Evolutionary conservation across 2,888 invertebrate species (phyloP), one percentile per base, ranked within the genome.

Genomic region (Scaptomyza flava): DNA sequence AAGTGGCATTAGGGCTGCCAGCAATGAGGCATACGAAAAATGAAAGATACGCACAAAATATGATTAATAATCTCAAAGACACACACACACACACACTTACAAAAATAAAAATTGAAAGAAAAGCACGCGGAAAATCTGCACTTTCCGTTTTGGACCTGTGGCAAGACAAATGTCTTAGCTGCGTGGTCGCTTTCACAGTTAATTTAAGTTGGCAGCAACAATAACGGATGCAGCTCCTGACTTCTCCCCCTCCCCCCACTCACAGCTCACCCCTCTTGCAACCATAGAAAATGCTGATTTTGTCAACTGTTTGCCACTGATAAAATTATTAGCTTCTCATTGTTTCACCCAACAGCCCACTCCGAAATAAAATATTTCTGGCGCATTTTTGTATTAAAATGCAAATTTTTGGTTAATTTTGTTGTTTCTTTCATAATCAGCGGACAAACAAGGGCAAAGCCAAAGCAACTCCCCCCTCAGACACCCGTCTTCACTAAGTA

Each of bases 361-460:
- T 42, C 38, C 43, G n/a, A 45, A 53, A 20, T 51, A 38, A 31
- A 9, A 52, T 54, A 27, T 12, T 64, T 72, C 63, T 56, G 36
- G 67, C 56, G 68, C 68, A 65, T 80, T 79, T 89, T 85, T 79
- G 77, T 78, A 90, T 90, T 90, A 81, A 90, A 88, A 90, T 90
- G 90, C 89, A 89, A 90, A 90, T 90, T 90, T 89, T 84, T 70
- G 72, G 58, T 87, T 89, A 90, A 90, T 90, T 89, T 89, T 82
- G 86, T 89, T 89, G 89, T 90, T 90, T 88, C 81, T 84, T 73
- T 81, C 82, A 89, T 90, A 90, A 90, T 90, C 89, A 88, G 89
- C 73, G 77, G 70, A 60, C 67, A 67, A 71, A 58, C 72, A 77
- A 66, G 68, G 64, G 70, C 50, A 34, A 12, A 12, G 33, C 48